These are phyloP conservation scores for Eilema griseolum DNA, from an alignment of 2,888 invertebrate genomes.

Conservation along the genomic window DNA sequence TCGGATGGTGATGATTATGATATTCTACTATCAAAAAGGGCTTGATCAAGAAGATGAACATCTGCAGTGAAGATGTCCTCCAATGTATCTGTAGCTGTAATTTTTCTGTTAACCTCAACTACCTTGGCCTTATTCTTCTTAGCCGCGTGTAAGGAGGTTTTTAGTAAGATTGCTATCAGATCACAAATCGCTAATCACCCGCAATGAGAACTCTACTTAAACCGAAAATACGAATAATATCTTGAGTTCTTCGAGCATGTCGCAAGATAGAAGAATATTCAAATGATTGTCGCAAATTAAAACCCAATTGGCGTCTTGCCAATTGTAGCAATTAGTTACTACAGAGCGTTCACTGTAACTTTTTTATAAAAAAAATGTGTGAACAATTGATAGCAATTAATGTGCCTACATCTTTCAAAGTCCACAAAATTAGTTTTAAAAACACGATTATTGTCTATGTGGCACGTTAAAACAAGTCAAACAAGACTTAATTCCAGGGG, in stretches of 20 bases:
- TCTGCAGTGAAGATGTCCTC: too few species aligned
- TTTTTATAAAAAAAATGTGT: constrained; percentile 34
- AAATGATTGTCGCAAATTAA: constrained; percentile 59
- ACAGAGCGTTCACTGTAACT: constrained; percentile 57
- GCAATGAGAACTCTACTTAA: constrained; percentile 1
- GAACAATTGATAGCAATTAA: neutral
- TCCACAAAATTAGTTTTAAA: neutral
- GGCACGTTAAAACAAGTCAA: neutral
- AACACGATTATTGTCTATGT: neutral
- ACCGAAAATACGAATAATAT: constrained; percentile 27
- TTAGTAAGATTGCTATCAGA: neutral
- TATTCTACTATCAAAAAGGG: too few species aligned
- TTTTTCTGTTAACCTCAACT: too few species aligned
- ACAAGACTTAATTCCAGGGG: neutral
- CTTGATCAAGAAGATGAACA: rapidly evolving
- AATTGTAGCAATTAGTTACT: constrained; percentile 65
- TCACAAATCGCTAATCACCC: neutral
- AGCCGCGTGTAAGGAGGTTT: too few species aligned
- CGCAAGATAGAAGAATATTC: constrained; percentile 43
- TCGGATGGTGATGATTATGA: too few species aligned
- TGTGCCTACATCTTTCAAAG: neutral
- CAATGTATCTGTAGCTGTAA: too few species aligned
- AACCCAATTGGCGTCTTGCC: constrained; percentile 67
- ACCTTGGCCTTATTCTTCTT: too few species aligned
- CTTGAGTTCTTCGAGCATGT: constrained; percentile 38